These are phyloP conservation scores for Helicolenus hilgendorfi DNA, from an alignment of 2,797 vertebrate species.

Conservation along the genomic window DNA sequence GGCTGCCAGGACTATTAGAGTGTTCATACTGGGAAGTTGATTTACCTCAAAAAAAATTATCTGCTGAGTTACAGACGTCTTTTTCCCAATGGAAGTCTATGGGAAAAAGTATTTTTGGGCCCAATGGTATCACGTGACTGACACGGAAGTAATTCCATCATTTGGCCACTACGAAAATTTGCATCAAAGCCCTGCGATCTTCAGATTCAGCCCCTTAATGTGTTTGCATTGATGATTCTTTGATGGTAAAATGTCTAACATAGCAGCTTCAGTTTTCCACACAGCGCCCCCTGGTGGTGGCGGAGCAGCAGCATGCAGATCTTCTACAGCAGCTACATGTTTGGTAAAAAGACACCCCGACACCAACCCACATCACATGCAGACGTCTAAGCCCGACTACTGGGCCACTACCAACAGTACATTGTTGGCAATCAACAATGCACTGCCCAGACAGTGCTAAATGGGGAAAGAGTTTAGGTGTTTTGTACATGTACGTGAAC, in stretches of 20 bases:
- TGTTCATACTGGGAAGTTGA: no score
- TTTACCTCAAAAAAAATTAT: no score
- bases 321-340: constrained; percentile 40
- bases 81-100: no score
- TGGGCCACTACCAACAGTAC: constrained; percentile 94
- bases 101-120: no score
- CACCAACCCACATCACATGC: constrained; percentile 85
- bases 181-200: no score
- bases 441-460: constrained; percentile 94
- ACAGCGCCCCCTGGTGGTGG: constrained; percentile 29
- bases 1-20: no score
- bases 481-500: constrained; percentile 58
- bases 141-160: no score
- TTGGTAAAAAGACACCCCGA: constrained; percentile 27
- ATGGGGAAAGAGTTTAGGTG: constrained; percentile 81
- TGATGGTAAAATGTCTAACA: constrained; percentile 26
- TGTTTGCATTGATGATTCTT: neutral
- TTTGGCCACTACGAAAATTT: no score
- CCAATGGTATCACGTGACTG: no score
- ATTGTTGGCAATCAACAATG: constrained; percentile 98
- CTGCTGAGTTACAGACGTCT: no score
- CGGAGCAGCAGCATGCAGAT: constrained; percentile 18
- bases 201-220: no score
- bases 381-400: constrained; percentile 88
- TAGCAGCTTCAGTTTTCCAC: constrained; percentile 36